phyloP scores from a whole-genome alignment of 2,888 invertebrate genomes.

The Drosophila cyrtoloma region DNA sequence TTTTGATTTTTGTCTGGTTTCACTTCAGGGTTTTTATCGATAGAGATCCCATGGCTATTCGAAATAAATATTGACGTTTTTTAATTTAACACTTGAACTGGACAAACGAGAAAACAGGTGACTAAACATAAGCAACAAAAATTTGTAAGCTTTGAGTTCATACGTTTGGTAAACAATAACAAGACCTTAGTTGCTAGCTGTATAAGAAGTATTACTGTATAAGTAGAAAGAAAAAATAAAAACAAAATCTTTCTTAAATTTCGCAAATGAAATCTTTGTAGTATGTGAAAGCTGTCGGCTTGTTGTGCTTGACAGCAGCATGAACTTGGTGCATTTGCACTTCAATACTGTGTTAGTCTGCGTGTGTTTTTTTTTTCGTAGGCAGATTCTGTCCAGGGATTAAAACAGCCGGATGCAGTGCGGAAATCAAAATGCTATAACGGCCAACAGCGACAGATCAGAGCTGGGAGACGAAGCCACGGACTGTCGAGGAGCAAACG shows the following conservation, averaged over 20 bases:
- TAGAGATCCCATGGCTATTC: not conserved
- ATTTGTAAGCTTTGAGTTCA: no score
- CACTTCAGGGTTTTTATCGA: not conserved
- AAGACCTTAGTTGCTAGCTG: not conserved
- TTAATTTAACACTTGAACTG: not conserved
- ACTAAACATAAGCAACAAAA: not conserved
- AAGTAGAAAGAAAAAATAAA: not conserved
- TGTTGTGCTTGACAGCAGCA: not conserved
- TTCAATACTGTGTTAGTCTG: constrained; percentile 10
- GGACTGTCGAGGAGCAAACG: not conserved
- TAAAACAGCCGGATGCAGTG: constrained; percentile 75
- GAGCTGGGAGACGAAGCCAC: constrained; percentile 29
- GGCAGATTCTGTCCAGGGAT: constrained; percentile 52
- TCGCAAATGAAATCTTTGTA: not conserved
- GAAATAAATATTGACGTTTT: not conserved
- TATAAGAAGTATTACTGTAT: not conserved
- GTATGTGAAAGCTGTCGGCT: constrained; percentile 20
- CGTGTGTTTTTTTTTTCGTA: not conserved
- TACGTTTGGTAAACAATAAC: no score
- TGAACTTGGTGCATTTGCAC: constrained; percentile 37
- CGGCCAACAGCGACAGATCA: constrained; percentile 54
- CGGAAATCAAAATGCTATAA: constrained; percentile 76
- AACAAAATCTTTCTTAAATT: not conserved
- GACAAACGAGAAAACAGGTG: not conserved
- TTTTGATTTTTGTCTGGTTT: not conserved